Percentiles rank a stretch among this genome's conserved stretches.
Evolutionary conservation across 2,797 vertebrate genomes (phyloP).

Genomic region (Eulemur albifrons): DNA sequence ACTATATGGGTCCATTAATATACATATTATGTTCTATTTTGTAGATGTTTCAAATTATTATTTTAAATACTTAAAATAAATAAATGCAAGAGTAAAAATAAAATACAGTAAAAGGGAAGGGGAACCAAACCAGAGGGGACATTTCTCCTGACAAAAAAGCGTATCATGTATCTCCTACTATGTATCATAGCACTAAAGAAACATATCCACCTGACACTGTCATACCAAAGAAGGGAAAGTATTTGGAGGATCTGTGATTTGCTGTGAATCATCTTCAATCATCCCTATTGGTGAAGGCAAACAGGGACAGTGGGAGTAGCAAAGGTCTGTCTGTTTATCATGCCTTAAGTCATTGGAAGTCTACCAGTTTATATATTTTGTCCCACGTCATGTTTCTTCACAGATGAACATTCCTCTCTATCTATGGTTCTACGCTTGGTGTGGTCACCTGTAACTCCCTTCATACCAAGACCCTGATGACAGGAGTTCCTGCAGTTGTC

Average conservation of each 20-base stretch:
- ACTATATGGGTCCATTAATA: not conserved
- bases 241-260: not conserved
- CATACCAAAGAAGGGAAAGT: not conserved
- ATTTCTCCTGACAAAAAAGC: not conserved
- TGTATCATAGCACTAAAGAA: not conserved
- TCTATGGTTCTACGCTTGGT: not conserved
- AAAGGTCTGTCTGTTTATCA: not conserved
- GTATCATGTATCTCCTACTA: not conserved
- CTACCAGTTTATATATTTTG: not conserved
- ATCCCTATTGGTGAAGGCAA: not conserved
- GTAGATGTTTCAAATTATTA: conserved; percentile 18
- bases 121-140: not conserved
- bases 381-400: not conserved
- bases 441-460: not conserved
- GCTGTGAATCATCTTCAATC: not conserved
- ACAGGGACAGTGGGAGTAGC: not conserved
- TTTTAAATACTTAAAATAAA: conserved; percentile 44
- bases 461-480: not conserved
- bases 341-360: not conserved
- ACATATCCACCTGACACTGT: not conserved
- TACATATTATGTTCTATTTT: not conserved
- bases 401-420: not conserved
- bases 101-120: not conserved
- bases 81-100: conserved; percentile 47
- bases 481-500: not conserved